Evolutionary conservation across 37 sponge, comb jelly and placozoan species (phyloP), one percentile per base, ranked within the genome.

Genomic region (Agelas oroides): DNA sequence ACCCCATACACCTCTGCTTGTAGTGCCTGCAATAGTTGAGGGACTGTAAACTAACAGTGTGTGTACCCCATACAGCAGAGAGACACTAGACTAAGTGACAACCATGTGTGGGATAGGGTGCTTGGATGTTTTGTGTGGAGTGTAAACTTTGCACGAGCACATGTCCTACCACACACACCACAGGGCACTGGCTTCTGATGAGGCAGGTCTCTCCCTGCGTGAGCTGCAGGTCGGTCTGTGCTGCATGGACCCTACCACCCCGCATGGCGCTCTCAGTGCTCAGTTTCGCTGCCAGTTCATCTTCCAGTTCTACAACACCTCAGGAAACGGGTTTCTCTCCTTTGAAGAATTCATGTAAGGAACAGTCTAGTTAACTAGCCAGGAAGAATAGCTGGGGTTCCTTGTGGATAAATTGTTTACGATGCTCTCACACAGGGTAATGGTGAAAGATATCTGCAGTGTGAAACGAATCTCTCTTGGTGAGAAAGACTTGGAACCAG

Each of bases 221-320:
- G 70, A 80, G 11, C 24, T 80, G 17, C 70, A 89, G 77, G 53
- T 96, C 57, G 98, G 93, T 0, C 84, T 97, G 79, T 92, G 90
- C 75, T 89, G 89, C 28, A 78, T 97, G 70, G 98, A 97, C 39
- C 98, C 98, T 12, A 32, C 70, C 70, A 97, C 95, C 20, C 83
- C 85, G 1, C 98, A 97, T 65, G 98, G 95, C 0, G 91, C 84
- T 13, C 59, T 92, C 8, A 65, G 85, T 79, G 98, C 87, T 15
- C 95, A 94, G 75, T 79, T 94, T 65, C 87, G 98, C 40, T 91
- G 95, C 38, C 91, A 92, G 54, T 82, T 88, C 73, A 97, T 97
- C 39, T 97, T 93, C 71, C 18, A 90, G 30, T 97, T 85, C 58
- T 97, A 97, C 86, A 92, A 86, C 71, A 80, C 64, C 27, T 80